phyloP scores from a whole-genome alignment of 2,113 vertebrate genomes.

The Irena cyanogastra region DNA sequence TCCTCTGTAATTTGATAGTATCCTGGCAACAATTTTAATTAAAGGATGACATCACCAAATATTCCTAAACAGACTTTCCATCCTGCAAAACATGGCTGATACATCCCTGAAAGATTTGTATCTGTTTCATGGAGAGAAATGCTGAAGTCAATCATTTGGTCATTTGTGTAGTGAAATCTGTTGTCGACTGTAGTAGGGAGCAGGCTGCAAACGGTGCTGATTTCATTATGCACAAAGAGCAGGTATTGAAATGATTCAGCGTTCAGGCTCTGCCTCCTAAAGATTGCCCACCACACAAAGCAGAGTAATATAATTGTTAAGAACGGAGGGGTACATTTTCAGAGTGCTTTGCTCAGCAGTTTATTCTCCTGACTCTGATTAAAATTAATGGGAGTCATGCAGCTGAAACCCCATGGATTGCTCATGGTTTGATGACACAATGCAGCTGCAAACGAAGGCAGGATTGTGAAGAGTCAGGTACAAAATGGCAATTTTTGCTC shows the following conservation, averaged over 20 bases:
- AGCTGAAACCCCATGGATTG: slow-evolving; percentile 45
- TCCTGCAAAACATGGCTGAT: background rate
- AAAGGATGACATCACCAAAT: background rate
- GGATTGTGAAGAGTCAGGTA: slow-evolving; percentile 50
- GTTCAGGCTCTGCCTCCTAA: slow-evolving; percentile 42
- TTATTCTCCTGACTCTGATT: slow-evolving; percentile 59
- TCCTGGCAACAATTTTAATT: slow-evolving; percentile 35
- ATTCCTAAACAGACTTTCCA: background rate
- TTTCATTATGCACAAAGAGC: slow-evolving; percentile 22
- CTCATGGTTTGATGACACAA: slow-evolving; percentile 56
- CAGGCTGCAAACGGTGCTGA: slow-evolving; percentile 43
- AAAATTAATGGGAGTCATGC: slow-evolving; percentile 60
- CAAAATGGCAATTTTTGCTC: slow-evolving; percentile 62
- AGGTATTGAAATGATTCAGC: slow-evolving; percentile 44
- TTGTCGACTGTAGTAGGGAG: background rate
- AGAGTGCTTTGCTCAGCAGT: slow-evolving; percentile 45
- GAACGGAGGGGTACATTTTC: slow-evolving; percentile 23
- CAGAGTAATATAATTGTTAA: slow-evolving; percentile 17
- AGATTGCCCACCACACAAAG: slow-evolving; percentile 47
- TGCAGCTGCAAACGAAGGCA: slow-evolving; percentile 40
- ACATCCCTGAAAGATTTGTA: background rate
- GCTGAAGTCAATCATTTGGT: slow-evolving; percentile 10
- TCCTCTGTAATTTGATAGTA: background rate
- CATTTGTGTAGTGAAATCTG: slow-evolving; percentile 40
- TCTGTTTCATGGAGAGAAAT: slow-evolving; percentile 10